Conservation (phyloP, 2,797 vertebrate genomes). For the Lacerta agilis region DNA sequence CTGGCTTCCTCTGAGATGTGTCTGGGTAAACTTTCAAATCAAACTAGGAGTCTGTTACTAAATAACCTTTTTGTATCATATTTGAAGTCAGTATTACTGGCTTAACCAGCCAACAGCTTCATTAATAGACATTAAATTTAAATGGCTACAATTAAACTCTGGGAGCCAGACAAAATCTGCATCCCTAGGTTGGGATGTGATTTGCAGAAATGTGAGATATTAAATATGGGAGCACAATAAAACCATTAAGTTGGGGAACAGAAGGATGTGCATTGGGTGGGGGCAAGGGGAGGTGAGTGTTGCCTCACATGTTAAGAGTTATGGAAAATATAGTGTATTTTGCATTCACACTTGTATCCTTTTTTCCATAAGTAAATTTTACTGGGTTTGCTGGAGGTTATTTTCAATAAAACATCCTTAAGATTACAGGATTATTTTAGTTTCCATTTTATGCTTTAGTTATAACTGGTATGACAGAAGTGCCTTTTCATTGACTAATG, state of each 20-base stretch:
- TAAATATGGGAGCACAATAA: neutral
- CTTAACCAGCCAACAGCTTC: conserved; percentile 33
- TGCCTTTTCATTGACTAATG: neutral
- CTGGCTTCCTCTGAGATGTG: conserved; percentile 49
- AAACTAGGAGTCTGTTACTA: conserved; percentile 30
- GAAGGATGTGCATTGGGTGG: neutral
- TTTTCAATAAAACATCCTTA: neutral
- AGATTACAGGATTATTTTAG: neutral
- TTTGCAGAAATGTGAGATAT: neutral
- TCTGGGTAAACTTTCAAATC: conserved; percentile 47
- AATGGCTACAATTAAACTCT: conserved; percentile 3
- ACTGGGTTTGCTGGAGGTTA: neutral
- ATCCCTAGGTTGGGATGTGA: neutral
- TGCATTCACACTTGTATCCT: no score
- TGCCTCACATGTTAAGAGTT: neutral
- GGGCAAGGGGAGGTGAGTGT: neutral
- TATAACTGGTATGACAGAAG: neutral
- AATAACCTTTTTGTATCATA: conserved; percentile 39
- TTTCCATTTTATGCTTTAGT: neutral
- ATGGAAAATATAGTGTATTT: no score
- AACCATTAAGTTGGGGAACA: neutral
- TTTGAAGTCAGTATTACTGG: conserved; percentile 39
- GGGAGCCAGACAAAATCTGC: conserved; percentile 17
- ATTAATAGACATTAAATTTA: conserved; percentile 47
- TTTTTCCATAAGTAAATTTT: neutral